Conservation (phyloP, 2,797 vertebrate genomes). For the Acanthornis magna region DNA sequence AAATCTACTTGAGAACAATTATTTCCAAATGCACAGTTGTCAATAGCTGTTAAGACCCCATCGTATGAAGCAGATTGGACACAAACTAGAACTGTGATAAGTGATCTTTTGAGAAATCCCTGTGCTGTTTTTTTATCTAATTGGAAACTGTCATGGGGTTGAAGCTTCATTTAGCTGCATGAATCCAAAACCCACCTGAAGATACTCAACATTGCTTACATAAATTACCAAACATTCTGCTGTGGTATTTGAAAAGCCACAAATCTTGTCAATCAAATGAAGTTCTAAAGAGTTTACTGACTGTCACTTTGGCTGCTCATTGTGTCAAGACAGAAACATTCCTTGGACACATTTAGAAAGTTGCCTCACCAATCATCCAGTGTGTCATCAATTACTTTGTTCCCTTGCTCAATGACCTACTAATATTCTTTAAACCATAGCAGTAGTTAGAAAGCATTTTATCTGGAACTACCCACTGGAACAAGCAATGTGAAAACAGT, state of each 20-base stretch:
- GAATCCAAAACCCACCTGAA: conserved; percentile 7
- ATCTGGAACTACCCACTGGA: neutral
- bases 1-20: neutral
- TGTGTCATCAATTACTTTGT: conserved; percentile 46
- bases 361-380: conserved; percentile 58
- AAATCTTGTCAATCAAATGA: conserved; percentile 67
- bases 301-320: conserved; percentile 43
- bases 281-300: conserved; percentile 50
- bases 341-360: conserved; percentile 68
- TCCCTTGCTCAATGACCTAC: neutral
- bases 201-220: conserved; percentile 35
- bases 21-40: neutral
- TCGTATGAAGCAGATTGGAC: neutral
- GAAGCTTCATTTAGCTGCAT: neutral
- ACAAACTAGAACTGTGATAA: neutral
- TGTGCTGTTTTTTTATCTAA: neutral
- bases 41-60: neutral
- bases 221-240: conserved; percentile 1
- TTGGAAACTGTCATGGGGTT: neutral
- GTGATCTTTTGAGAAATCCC: neutral
- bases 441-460: neutral
- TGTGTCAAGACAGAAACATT: conserved; percentile 69
- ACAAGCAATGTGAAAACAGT: neutral
- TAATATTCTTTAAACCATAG: neutral
- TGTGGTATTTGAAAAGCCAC: conserved; percentile 54